These are phyloP conservation scores for Papilio helenus DNA, from an alignment of 1,140 invertebrate genomes.

Conservation along the genomic window DNA sequence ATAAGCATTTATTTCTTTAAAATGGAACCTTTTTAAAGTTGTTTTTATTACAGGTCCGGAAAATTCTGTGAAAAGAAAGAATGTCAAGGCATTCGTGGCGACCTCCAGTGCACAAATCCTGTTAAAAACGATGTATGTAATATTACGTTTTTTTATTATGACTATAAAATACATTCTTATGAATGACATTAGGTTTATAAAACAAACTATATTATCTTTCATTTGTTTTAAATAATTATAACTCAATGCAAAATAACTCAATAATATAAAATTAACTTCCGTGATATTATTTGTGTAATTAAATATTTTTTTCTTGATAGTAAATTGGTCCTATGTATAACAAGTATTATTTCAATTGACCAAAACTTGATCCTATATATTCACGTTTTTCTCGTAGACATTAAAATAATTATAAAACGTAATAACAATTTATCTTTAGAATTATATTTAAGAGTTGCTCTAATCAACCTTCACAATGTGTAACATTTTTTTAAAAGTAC, in stretches of 20 bases:
- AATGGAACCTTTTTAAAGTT: neutral
- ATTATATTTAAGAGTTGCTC: no score
- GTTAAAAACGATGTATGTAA: conserved; percentile 51
- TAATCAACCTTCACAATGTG: no score
- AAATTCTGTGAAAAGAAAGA: conserved; percentile 49
- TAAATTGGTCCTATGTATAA: neutral
- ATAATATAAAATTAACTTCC: neutral
- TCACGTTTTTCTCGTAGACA: neutral
- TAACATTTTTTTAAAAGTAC: no score
- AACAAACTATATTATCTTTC: neutral
- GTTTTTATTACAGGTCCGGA: conserved; percentile 49
- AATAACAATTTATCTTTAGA: no score
- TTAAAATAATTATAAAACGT: neutral
- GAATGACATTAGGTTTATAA: no score
- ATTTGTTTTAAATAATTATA: neutral
- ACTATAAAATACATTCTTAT: no score
- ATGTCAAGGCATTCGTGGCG: conserved; percentile 54
- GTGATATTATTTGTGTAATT: neutral
- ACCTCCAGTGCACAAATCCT: conserved; percentile 54
- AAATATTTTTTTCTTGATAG: neutral
- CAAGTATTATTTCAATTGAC: no score
- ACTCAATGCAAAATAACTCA: neutral
- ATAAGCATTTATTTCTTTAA: neutral
- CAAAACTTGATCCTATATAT: neutral
- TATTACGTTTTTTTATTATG: neutral